Evolutionary conservation across 2,888 invertebrate genomes (phyloP).

Genomic region (Dolichopus griseipennis): DNA sequence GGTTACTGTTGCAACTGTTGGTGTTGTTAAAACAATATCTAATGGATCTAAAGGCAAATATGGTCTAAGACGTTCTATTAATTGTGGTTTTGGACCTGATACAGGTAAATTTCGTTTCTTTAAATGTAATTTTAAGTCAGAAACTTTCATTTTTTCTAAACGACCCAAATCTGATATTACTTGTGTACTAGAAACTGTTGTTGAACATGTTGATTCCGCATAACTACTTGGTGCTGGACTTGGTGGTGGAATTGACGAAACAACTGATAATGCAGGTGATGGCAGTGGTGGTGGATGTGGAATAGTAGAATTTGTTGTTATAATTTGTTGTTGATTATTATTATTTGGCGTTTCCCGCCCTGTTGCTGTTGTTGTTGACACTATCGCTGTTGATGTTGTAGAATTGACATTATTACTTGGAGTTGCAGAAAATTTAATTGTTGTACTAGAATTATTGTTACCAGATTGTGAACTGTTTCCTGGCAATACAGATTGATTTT

Average conservation of each 20-base stretch:
- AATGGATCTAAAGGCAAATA: conserved; percentile 48
- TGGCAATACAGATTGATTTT: conserved; percentile 72
- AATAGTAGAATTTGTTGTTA: conserved; percentile 26
- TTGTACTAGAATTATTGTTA: conserved; percentile 48
- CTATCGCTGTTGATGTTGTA: conserved; percentile 7
- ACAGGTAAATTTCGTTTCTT: conserved; percentile 90
- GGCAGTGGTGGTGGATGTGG: conserved; percentile 43
- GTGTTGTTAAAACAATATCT: conserved; percentile 29
- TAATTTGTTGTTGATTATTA: conserved; percentile 18
- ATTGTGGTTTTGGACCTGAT: conserved; percentile 90
- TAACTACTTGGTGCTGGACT: conserved; percentile 34
- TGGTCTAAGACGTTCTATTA: conserved; percentile 82
- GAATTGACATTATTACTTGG: not conserved
- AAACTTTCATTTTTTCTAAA: conserved; percentile 92
- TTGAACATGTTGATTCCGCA: conserved; percentile 32
- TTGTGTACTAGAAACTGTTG: conserved; percentile 19
- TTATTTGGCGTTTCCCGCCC: conserved; percentile 17
- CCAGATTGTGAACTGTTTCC: conserved; percentile 38
- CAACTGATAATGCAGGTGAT: conserved; percentile 48
- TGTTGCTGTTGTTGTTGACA: conserved; percentile 22
- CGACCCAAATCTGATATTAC: conserved; percentile 48
- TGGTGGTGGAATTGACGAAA: conserved; percentile 43
- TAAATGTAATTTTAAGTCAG: conserved; percentile 86
- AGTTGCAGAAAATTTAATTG: conserved; percentile 19
- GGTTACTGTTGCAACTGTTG: conserved; percentile 44